Evolutionary conservation across 53 echinoderm and acorn worm genomes (phyloP).

Genomic region (Paracentrotus lividus): DNA sequence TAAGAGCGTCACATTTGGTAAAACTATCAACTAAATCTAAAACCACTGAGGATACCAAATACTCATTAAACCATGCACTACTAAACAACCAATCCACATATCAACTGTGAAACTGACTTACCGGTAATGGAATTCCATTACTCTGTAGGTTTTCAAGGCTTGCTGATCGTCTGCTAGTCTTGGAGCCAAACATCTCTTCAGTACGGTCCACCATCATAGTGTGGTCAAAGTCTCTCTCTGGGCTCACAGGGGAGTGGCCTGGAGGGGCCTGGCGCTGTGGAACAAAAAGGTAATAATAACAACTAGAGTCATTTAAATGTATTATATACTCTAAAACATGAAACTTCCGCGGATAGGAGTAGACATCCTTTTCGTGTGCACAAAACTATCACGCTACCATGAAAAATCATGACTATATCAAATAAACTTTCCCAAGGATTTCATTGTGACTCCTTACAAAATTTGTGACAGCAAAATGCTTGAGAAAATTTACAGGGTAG

Average conservation of each 20-base stretch:
- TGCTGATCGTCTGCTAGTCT: slow-evolving; percentile 62
- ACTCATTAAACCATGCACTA: background rate
- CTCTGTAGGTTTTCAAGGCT: slow-evolving; percentile 82
- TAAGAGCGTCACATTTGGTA: too few species aligned
- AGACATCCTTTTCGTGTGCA: too few species aligned
- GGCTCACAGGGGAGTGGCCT: slow-evolving; percentile 33
- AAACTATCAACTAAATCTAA: background rate
- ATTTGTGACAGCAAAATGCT: too few species aligned
- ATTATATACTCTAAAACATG: too few species aligned
- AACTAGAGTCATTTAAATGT: too few species aligned
- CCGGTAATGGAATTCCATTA: slow-evolving; percentile 2
- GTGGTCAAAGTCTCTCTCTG: slow-evolving; percentile 45
- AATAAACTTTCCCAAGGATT: too few species aligned
- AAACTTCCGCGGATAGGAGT: too few species aligned
- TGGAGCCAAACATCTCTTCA: slow-evolving; percentile 59
- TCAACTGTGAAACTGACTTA: background rate
- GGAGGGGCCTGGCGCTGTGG: background rate
- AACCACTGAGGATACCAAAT: background rate
- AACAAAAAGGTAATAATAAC: background rate
- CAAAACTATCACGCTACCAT: too few species aligned
- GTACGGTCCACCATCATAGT: slow-evolving; percentile 61
- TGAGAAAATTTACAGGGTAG: too few species aligned
- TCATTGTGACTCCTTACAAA: too few species aligned
- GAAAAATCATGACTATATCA: too few species aligned
- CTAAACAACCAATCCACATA: background rate